Base-by-base conservation (phyloP, 2,888 invertebrate genomes). In the Pseudeuparius sepicola region DNA sequence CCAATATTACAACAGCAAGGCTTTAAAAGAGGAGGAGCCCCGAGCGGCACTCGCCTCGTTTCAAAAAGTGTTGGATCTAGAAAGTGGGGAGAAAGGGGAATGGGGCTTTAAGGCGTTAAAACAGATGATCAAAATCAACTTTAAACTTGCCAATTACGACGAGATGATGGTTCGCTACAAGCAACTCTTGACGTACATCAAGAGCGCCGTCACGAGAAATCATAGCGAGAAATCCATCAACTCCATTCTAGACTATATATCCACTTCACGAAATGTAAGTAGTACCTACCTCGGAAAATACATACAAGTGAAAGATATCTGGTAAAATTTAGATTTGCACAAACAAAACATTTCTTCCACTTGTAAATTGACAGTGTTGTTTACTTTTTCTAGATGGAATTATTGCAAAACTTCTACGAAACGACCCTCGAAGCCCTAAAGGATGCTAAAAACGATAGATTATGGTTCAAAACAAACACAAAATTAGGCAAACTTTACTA, bases 21-120 rank as follows among this genome's bases (percentile, higher is more conserved):
- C 96, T 0, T 64, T 97, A 31, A 98, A 99, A 57, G 97, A 98
- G 64, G 93, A 93, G 65, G 89, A 94, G 59, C 93, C 96, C 0
- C 76, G 79, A 51, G 81, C 79, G 6, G 97, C 98, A 0, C 65
- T 98, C 40, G 76, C 83, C 42, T 93, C 92, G 49, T 98, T 98
- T 64, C 87, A 89, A 58, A 85, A 90, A 64, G 97, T 98, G 6
- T 65, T 98, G 44, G 96, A 97, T 56, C 67, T 98, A 41, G 98
- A 99, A 65, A 89, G 87, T 24, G 92, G 89, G 1, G 96, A 97
- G 49, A 98, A 98, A 62, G 97, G 97, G 34, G 98, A 98, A 70
- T 98, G 98, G 98, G 98, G 98, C 1, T 98, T 98, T 61, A 99
- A 97, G 63, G 97, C 98, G 1, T 72, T 99, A 10, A 98, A 98